A percentile compares a stretch with the other conserved stretches of the same genome.
These are phyloP conservation scores for Macrostomum lignano DNA, from an alignment of 1,140 invertebrate species.

Conservation along the genomic window DNA sequence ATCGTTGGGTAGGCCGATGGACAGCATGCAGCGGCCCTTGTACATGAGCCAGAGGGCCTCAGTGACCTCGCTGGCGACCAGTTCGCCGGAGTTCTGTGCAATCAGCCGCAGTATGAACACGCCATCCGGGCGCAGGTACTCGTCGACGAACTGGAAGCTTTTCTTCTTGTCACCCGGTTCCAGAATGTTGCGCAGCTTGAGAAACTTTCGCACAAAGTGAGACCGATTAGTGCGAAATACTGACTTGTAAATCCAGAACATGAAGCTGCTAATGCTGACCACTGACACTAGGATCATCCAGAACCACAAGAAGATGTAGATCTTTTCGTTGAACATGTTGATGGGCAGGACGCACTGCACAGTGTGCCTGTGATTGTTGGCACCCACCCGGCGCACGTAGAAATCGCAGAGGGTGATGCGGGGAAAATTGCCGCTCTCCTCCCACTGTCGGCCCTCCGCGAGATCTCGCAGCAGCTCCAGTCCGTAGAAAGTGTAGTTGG, in stretches of 20 bases:
- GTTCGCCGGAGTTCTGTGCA: slow-evolving; percentile 31
- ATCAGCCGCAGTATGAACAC: slow-evolving; percentile 30
- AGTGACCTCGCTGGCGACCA: slow-evolving; percentile 30
- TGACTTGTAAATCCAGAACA: slow-evolving; percentile 2
- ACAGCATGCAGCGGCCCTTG: too few species aligned
- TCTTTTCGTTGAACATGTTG: slow-evolving; percentile 34
- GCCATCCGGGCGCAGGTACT: slow-evolving; percentile 30
- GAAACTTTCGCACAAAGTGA: slow-evolving; percentile 24
- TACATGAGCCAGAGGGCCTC: slow-evolving; percentile 29
- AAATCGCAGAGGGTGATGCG: slow-evolving; percentile 12
- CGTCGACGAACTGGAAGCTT: slow-evolving; percentile 26
- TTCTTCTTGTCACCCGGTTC: slow-evolving; percentile 12
- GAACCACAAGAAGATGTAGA: slow-evolving; percentile 29
- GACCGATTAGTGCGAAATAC: slow-evolving; percentile 11
- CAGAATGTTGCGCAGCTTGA: slow-evolving; percentile 19
- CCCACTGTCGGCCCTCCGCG: slow-evolving; percentile 2
- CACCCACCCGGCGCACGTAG: slow-evolving; percentile 11
- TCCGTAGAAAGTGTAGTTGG: slow-evolving; percentile 16
- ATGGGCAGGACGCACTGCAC: slow-evolving; percentile 32
- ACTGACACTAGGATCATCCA: slow-evolving; percentile 15
- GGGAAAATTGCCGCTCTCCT: slow-evolving; percentile 8
- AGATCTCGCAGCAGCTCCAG: slow-evolving; percentile 17
- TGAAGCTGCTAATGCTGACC: slow-evolving; percentile 2
- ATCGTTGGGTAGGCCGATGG: too few species aligned
- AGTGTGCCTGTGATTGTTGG: slow-evolving; percentile 21